Evolutionary conservation across 2,888 invertebrate species (phyloP).

Genomic region (Oxyscelio sp.): DNA sequence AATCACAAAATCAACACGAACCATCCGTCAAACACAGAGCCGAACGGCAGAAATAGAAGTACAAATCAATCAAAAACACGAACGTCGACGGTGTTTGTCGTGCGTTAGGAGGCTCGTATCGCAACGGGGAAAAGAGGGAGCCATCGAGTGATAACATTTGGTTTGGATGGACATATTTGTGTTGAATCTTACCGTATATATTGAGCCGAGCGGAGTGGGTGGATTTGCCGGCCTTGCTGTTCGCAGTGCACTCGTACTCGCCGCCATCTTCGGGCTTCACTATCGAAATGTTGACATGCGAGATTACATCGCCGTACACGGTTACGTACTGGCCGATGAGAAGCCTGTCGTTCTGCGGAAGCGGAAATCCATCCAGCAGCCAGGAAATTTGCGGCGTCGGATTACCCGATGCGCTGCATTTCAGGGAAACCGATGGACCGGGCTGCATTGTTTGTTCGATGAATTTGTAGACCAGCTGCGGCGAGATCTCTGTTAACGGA

Average conservation of each 20-base stretch:
- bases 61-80: too few relatives aligned
- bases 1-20: background rate
- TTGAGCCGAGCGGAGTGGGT: slow-evolving; percentile 89
- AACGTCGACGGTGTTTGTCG: too few relatives aligned
- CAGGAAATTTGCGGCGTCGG: slow-evolving; percentile 90
- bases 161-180: slow-evolving; percentile 50
- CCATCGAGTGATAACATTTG: slow-evolving; percentile 27
- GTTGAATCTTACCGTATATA: slow-evolving; percentile 89
- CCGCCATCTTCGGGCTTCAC: slow-evolving; percentile 89
- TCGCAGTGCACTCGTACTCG: slow-evolving; percentile 89
- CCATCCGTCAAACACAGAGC: background rate
- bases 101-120: background rate
- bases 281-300: slow-evolving; percentile 89
- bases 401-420: slow-evolving; percentile 89
- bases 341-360: slow-evolving; percentile 89
- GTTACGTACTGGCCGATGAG: slow-evolving; percentile 89
- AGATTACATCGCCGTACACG: slow-evolving; percentile 89
- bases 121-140: background rate
- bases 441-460: slow-evolving; percentile 89
- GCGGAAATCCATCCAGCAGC: slow-evolving; percentile 88
- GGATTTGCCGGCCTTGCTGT: slow-evolving; percentile 89
- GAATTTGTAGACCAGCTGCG: slow-evolving; percentile 89
- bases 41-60: too few relatives aligned
- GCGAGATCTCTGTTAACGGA: slow-evolving; percentile 89
- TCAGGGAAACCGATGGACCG: slow-evolving; percentile 89